Percentiles rank a stretch among this genome's conserved stretches.
Conservation (phyloP, 2,888 invertebrate genomes). For the Abrostola tripartita region DNA sequence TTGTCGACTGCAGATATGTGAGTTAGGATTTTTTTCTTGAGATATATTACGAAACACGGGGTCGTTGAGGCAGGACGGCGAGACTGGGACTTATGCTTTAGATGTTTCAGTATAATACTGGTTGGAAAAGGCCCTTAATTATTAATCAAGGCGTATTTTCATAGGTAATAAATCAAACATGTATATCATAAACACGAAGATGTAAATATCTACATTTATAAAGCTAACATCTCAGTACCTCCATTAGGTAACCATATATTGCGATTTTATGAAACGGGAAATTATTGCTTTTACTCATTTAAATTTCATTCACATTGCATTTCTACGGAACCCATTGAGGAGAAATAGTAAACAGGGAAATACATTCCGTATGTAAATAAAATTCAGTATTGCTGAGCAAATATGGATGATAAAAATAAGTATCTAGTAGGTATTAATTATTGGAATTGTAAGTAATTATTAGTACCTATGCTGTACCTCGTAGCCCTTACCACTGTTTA, state of each 20-base stretch:
- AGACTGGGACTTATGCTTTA: too few relatives aligned
- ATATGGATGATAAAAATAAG: too few relatives aligned
- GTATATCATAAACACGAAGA: too few relatives aligned
- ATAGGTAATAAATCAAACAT: too few relatives aligned
- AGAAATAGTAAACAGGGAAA: conserved; percentile 43
- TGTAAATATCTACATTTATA: conserved; percentile 3
- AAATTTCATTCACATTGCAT: conserved; percentile 33
- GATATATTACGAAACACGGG: background rate
- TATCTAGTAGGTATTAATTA: too few relatives aligned
- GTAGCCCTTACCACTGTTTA: too few relatives aligned
- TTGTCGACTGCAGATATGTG: conserved; percentile 27
- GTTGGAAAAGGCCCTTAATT: too few relatives aligned
- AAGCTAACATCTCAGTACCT: conserved; percentile 1
- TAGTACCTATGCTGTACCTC: too few relatives aligned
- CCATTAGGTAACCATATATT: conserved; percentile 3
- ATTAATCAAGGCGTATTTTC: too few relatives aligned
- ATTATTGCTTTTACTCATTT: conserved; percentile 41
- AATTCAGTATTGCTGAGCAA: background rate
- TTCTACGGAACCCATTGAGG: conserved; percentile 46
- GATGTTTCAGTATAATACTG: too few relatives aligned
- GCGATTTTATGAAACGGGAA: conserved; percentile 39
- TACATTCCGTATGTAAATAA: conserved; percentile 38
- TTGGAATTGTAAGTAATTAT: too few relatives aligned
- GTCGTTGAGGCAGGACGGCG: background rate
- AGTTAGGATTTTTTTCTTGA: conserved; percentile 29